phyloP scores from a whole-genome alignment of 2,113 vertebrate species.

The Chamaetylas fuelleborni region DNA sequence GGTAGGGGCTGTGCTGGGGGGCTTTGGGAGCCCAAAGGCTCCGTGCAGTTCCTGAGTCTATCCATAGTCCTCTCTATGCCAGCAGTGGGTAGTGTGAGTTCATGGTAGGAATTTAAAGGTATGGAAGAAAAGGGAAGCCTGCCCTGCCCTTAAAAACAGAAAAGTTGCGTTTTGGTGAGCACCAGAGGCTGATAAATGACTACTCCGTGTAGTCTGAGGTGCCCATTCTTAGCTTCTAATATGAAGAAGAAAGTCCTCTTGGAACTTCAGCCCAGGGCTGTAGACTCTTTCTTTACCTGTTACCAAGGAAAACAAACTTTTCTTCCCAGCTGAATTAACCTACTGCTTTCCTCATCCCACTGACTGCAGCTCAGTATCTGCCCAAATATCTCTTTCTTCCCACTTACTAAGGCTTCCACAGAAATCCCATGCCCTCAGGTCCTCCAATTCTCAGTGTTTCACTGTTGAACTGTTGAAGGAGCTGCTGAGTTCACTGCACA shows the following conservation, averaged over 20 bases:
- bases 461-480: background rate
- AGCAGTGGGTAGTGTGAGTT: background rate
- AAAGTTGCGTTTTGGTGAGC: background rate
- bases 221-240: background rate
- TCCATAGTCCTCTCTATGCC: background rate
- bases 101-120: background rate
- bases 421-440: background rate
- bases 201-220: background rate
- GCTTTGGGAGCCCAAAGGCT: background rate
- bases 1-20: background rate
- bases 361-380: background rate
- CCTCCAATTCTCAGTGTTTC: background rate
- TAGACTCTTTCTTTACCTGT: background rate
- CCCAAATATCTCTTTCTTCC: background rate
- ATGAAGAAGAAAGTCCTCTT: background rate
- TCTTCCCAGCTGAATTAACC: background rate
- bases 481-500: background rate
- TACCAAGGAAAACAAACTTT: background rate
- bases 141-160: background rate
- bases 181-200: background rate
- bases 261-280: background rate
- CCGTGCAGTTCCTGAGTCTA: background rate
- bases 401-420: background rate
- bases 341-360: background rate
- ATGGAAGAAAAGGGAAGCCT: background rate